These are phyloP conservation scores for Habropoda laboriosa DNA, from an alignment of 1,140 invertebrate genomes.

Conservation along the genomic window DNA sequence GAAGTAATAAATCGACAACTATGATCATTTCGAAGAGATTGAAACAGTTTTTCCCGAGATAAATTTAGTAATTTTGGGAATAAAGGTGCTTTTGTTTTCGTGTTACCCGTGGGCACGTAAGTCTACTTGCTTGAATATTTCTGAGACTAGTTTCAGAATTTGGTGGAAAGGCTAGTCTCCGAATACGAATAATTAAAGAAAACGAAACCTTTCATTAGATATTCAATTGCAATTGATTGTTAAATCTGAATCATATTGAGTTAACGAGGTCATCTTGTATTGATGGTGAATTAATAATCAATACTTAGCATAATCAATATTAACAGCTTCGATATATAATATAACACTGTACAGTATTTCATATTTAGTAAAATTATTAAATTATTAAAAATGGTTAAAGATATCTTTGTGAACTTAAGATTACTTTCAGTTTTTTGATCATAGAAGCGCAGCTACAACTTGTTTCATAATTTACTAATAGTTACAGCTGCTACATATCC, in stretches of 20 bases:
- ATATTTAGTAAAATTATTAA: conserved; percentile 72
- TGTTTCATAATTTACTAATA: background rate
- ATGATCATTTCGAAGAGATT: too few species aligned
- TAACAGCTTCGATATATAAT: conserved; percentile 37
- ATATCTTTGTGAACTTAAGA: conserved; percentile 38
- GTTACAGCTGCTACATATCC: too few species aligned
- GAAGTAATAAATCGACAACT: too few species aligned
- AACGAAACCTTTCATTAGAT: too few species aligned
- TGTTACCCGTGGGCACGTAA: too few species aligned
- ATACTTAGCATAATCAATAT: conserved; percentile 22
- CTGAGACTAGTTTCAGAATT: too few species aligned
- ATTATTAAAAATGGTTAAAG: conserved; percentile 59
- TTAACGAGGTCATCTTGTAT: conserved; percentile 17
- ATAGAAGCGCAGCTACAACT: background rate
- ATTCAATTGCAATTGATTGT: background rate
- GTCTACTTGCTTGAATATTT: too few species aligned
- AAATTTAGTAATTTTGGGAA: too few species aligned
- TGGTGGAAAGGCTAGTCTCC: too few species aligned
- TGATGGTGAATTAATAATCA: conserved; percentile 17
- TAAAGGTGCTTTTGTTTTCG: too few species aligned
- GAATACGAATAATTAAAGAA: too few species aligned
- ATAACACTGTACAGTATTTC: conserved; percentile 69
- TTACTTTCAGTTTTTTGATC: background rate
- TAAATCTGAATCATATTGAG: background rate
- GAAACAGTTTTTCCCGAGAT: too few species aligned